These are phyloP conservation scores for Akabosia matsudoensis DNA, from an alignment of 1,140 invertebrate species.

Conservation along the genomic window DNA sequence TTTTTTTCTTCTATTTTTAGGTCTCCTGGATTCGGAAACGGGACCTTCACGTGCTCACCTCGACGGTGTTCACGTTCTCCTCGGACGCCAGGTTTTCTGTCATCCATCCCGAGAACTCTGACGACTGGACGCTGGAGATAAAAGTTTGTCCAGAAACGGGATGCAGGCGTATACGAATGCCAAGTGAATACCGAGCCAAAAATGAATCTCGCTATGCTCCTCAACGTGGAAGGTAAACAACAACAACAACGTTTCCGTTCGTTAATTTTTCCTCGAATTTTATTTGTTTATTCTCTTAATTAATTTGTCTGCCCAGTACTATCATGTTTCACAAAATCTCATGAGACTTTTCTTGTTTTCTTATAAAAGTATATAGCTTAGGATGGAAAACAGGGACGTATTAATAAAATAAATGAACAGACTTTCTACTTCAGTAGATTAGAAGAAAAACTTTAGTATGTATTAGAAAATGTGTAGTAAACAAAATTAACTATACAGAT, in stretches of 20 bases:
- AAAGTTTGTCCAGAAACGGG: slow-evolving; percentile 78
- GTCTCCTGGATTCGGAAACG: slow-evolving; percentile 88
- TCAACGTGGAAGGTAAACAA: slow-evolving; percentile 71
- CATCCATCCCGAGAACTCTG: slow-evolving; percentile 75
- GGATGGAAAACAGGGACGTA: too few relatives aligned
- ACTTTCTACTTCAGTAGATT: too few relatives aligned
- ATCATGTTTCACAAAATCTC: too few relatives aligned
- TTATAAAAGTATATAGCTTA: too few relatives aligned
- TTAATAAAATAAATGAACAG: too few relatives aligned
- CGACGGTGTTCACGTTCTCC: slow-evolving; percentile 80
- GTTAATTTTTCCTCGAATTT: not conserved
- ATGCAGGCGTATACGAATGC: slow-evolving; percentile 80
- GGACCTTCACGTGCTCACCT: slow-evolving; percentile 83
- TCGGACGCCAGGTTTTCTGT: slow-evolving; percentile 80
- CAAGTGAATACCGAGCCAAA: slow-evolving; percentile 73
- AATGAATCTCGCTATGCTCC: slow-evolving; percentile 53
- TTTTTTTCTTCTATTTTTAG: slow-evolving; percentile 53
- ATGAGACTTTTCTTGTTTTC: too few relatives aligned
- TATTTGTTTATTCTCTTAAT: not conserved
- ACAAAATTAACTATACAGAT: too few relatives aligned
- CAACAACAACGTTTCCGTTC: not conserved
- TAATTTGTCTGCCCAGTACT: too few relatives aligned
- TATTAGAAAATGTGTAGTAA: too few relatives aligned
- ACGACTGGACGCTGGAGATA: slow-evolving; percentile 87
- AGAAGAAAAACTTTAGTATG: too few relatives aligned